Percentiles rank a stretch among this genome's conserved stretches.
Evolutionary conservation across 2,113 vertebrate species (phyloP).

Genomic region (Rhombomys opimus): DNA sequence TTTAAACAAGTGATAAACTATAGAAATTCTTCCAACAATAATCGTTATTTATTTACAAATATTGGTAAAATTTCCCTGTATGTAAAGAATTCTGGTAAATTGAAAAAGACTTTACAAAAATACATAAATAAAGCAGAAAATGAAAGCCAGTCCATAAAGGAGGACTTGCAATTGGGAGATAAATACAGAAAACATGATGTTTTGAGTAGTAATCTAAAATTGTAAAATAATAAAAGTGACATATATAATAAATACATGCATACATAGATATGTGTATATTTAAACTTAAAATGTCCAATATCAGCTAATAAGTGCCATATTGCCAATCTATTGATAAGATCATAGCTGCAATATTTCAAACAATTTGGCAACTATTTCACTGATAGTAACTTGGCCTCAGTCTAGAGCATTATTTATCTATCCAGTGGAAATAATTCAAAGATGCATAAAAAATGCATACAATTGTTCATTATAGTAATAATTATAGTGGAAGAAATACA

Average conservation of each 20-base stretch:
- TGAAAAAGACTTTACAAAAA: neutral
- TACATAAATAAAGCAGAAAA: neutral
- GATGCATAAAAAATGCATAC: neutral
- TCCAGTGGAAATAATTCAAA: neutral
- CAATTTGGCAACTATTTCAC: neutral
- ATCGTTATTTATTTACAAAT: neutral
- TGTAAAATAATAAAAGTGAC: neutral
- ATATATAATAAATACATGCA: neutral
- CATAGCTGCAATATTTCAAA: neutral
- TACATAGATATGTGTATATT: neutral
- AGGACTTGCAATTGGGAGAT: neutral
- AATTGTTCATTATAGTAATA: neutral
- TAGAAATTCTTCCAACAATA: neutral
- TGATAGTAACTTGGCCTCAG: neutral
- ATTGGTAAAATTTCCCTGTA: neutral
- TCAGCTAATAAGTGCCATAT: neutral
- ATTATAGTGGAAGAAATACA: neutral
- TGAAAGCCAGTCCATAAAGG: neutral
- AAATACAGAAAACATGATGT: neutral
- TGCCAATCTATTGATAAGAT: neutral
- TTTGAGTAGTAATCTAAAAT: neutral
- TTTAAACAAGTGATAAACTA: neutral
- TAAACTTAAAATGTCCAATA: neutral
- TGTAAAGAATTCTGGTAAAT: neutral
- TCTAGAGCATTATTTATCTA: neutral